Evolutionary conservation across 2,113 vertebrate species (phyloP), one percentile per base, ranked within the genome.

Genomic region (Callospermophilus lateralis): DNA sequence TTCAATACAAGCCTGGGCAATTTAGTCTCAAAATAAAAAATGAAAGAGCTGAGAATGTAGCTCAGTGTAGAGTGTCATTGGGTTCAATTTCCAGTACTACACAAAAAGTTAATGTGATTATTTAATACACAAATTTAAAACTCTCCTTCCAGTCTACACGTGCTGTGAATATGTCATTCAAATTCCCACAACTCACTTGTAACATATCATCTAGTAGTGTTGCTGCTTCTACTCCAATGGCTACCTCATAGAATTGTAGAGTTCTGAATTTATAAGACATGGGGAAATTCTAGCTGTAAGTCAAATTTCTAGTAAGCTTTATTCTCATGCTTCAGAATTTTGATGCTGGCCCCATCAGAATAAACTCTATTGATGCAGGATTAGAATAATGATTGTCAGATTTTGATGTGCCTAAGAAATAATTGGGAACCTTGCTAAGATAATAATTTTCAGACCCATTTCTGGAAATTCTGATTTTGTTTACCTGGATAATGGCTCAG

Each of bases 61-160:
- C 61, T 63, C 61, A 63, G 24, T 63, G 61, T 63, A 24, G 24
- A 63, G 61, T 63, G 61, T 9, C 26, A 24, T 28, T 63, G 61
- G 61, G 9, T 26, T 63, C 9, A 63, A 63, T 63, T 3, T 63
- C 61, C 61, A 63, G 61, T 63, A 63, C 9, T 9, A 28, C 9
- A 42, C 70, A 11, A 37, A 89, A 61, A 19, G 28, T 58, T 78
- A 76, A 79, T 61, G 19, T 51, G 34, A 63, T 95, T 89, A 92
- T 79, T 79, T 96, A 45, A 63, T 80, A 85, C 13, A 89, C 30
- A 91, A 63, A 24, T 10, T 96, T 90, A 81, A 79, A 89, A 84
- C 37, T 81, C 15, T 81, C 45, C 45, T 72, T 70, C 2, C 0
- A 20, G 20, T 45, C 86, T 84, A 51, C 20, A 24, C 90, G 67